A percentile compares a stretch with the other conserved stretches of the same genome.
phyloP scores from a whole-genome alignment of 2,113 vertebrate genomes.

The Lynx canadensis region DNA sequence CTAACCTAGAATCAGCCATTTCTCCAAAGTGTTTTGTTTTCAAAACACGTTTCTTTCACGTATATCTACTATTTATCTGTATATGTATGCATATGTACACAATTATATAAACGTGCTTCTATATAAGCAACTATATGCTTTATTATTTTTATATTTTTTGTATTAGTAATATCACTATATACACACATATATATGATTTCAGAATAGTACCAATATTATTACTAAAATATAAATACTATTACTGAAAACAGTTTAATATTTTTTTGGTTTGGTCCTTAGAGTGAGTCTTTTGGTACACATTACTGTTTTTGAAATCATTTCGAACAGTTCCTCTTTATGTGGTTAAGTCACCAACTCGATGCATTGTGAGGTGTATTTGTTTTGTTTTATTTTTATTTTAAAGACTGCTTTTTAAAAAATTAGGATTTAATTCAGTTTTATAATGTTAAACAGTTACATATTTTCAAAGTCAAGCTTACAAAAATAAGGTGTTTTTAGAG shows the following conservation, averaged over 20 bases:
- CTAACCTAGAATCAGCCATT: neutral
- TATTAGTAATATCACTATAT: neutral
- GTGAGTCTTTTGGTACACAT: neutral
- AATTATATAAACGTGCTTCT: neutral
- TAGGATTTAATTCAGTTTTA: slow-evolving; percentile 5
- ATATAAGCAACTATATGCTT: neutral
- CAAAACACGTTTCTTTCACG: slow-evolving; percentile 3
- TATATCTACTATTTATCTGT: neutral
- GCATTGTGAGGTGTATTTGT: neutral
- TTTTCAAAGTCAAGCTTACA: neutral
- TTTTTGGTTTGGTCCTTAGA: neutral
- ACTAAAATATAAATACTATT: neutral
- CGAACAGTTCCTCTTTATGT: neutral
- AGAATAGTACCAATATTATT: slow-evolving; percentile 24
- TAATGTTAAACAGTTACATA: slow-evolving; percentile 21
- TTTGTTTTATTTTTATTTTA: slow-evolving; percentile 51
- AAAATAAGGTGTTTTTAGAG: slow-evolving; percentile 12
- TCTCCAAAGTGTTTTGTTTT: neutral
- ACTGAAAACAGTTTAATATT: neutral
- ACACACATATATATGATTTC: neutral
- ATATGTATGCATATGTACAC: neutral
- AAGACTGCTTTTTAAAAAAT: slow-evolving; percentile 4
- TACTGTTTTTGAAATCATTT: slow-evolving; percentile 19
- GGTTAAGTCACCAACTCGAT: neutral
- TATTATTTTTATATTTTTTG: neutral